phyloP scores from a whole-genome alignment of 2,797 vertebrate genomes.

The Tenualosa thibaudeaui region DNA sequence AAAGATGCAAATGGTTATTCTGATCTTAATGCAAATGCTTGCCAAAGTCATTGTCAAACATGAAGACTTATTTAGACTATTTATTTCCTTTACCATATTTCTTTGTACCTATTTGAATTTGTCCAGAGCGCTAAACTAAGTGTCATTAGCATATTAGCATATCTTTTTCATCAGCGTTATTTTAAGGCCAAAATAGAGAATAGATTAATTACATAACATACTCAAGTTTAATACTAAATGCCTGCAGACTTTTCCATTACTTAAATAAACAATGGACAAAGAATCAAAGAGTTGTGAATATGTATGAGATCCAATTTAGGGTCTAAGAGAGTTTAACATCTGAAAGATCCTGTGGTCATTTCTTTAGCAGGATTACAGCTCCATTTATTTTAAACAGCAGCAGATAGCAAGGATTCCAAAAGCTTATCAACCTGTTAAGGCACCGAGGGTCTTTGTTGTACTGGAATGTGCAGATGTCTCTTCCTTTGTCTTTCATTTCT shows the following conservation, averaged over 20 bases:
- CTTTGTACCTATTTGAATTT: slow-evolving; percentile 47
- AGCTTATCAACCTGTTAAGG: not conserved
- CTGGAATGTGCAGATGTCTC: not conserved
- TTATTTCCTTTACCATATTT: slow-evolving; percentile 41
- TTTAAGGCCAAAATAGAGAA: slow-evolving; percentile 48
- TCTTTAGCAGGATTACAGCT: not conserved
- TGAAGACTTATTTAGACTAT: slow-evolving; percentile 56
- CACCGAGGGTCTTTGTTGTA: not conserved
- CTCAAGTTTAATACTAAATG: slow-evolving; percentile 52
- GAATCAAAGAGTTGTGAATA: not conserved
- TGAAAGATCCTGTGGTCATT: not conserved
- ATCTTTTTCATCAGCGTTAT: slow-evolving; percentile 45
- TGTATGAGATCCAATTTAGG: not conserved
- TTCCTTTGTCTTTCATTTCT: not conserved
- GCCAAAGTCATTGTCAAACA: slow-evolving; percentile 66
- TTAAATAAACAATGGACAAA: slow-evolving; percentile 58
- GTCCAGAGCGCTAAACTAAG: slow-evolving; percentile 49
- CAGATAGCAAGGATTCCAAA: not conserved
- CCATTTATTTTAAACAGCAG: not conserved
- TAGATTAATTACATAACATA: slow-evolving; percentile 63
- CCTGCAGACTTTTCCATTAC: slow-evolving; percentile 47
- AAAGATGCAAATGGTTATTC: slow-evolving; percentile 72
- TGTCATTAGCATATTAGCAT: slow-evolving; percentile 59
- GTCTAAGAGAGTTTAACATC: not conserved
- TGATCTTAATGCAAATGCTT: slow-evolving; percentile 70